Evolutionary conservation across 2,113 vertebrate species (phyloP).

Genomic region (Oncorhynchus mykiss): DNA sequence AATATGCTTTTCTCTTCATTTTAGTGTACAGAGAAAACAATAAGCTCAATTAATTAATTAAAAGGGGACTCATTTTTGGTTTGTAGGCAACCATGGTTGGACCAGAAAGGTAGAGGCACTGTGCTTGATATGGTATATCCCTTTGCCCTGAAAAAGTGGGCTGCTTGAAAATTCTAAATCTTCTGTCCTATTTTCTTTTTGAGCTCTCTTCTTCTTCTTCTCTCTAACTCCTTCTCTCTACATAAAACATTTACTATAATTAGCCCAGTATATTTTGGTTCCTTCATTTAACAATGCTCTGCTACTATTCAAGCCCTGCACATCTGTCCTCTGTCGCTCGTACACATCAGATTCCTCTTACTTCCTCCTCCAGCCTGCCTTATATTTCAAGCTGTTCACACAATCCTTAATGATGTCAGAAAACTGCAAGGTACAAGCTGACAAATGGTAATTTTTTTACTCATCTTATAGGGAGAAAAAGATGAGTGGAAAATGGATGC

Average conservation of each 20-base stretch:
- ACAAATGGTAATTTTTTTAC: constrained; percentile 6
- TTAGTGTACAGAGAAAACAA: constrained; percentile 43
- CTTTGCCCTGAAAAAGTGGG: background rate
- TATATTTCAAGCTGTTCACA: constrained; percentile 59
- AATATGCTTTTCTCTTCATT: constrained; percentile 51
- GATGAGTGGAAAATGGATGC: background rate
- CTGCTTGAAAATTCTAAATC: background rate
- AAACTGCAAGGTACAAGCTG: constrained; percentile 29
- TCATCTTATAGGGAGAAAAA: too few relatives aligned
- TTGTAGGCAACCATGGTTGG: background rate
- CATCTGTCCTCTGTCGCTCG: constrained; percentile 6
- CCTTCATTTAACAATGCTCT: constrained; percentile 8
- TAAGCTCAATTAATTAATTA: constrained; percentile 48
- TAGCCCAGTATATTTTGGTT: constrained; percentile 8
- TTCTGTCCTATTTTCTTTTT: background rate
- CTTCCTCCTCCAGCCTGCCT: constrained; percentile 53
- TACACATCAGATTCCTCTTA: constrained; percentile 44
- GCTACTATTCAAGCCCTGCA: constrained; percentile 15
- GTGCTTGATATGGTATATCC: background rate
- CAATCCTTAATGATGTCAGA: constrained; percentile 28
- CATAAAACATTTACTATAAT: constrained; percentile 12
- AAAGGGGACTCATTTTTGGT: background rate
- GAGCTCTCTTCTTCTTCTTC: background rate
- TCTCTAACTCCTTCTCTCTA: background rate
- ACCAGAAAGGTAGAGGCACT: background rate